Evolutionary conservation across 1,140 invertebrate species (phyloP), one percentile per base, ranked within the genome.

Genomic region (Sesamia nonagrioides): DNA sequence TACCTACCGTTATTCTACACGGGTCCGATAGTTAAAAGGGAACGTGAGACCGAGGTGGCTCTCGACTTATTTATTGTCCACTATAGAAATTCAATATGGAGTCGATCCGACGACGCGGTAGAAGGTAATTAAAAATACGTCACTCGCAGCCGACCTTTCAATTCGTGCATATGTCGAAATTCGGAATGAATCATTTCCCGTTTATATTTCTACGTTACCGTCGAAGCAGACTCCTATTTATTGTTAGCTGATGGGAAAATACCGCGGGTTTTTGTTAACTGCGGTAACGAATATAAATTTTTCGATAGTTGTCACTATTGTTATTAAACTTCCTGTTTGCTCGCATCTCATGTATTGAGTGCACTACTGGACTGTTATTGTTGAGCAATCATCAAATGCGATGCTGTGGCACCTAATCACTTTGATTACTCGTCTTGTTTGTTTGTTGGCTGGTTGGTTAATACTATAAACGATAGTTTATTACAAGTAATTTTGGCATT

Each of bases 101-200:
- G 78, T 76, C 89, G 87, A 87, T 86, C 85, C 86, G 86, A 87
- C 84, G 86, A 86, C 83, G 88, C 88, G 92, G 92, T 92, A 84
- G 88, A 85, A 88, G 92, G 92, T 94, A 94, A 94, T 94, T 94
- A 94, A 94, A 94, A 94, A 94, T 92, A 94, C 91, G 93, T 94
- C 93, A 94, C 86, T 92, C 88, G 91, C 93, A 94, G 91, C 90
- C 91, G 88, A 94, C 89, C 88, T 92, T 94, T 92, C 92, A 89
- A 92, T 92, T 93, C 86, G 90, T 92, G 89, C 89, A 93, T 94
- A 91, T 93, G 91, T 94, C 93, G 91, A 94, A 92, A 94, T 94
- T 88, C 85, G 89, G 89, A 94, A 94, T 92, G 91, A 94, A 93
- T 94, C 93, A 94, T 92, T 94, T 93, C 88, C 87, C 88, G 86